Evolutionary conservation across 2,113 vertebrate genomes (phyloP).

Genomic region (Siniperca knerii): DNA sequence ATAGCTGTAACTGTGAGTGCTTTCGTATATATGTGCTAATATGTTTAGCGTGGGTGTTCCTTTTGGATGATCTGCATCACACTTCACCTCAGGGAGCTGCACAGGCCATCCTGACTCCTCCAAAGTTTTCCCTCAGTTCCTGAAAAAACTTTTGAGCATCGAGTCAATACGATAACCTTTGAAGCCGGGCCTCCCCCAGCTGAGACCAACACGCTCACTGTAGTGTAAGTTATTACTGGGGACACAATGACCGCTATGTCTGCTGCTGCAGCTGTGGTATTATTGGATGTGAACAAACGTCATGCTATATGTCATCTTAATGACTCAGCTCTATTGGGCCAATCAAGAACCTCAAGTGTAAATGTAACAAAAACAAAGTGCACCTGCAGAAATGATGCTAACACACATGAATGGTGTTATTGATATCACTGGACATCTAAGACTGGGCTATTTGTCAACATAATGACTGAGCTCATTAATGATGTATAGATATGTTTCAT

Average conservation of each 20-base stretch:
- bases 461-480: conserved; percentile 19
- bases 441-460: background rate
- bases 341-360: conserved; percentile 10
- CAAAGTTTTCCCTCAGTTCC: conserved; percentile 39
- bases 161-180: conserved; percentile 79
- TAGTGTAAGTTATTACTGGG: conserved; percentile 64
- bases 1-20: background rate
- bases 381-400: background rate
- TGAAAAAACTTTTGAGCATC: conserved; percentile 42
- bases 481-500: background rate
- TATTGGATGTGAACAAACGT: conserved; percentile 14
- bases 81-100: conserved; percentile 43
- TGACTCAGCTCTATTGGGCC: conserved; percentile 1
- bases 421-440: background rate
- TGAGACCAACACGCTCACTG: conserved; percentile 46
- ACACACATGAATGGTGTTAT: conserved; percentile 4
- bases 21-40: background rate
- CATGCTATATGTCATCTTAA: conserved; percentile 27
- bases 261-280: conserved; percentile 5
- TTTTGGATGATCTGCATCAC: conserved; percentile 39
- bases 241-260: conserved; percentile 40
- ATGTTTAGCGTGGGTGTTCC: conserved; percentile 11
- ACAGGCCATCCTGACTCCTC: conserved; percentile 1
- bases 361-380: background rate
- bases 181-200: conserved; percentile 28